phyloP scores from a whole-genome alignment of 2,797 vertebrate species.

The Clarias fuscus region DNA sequence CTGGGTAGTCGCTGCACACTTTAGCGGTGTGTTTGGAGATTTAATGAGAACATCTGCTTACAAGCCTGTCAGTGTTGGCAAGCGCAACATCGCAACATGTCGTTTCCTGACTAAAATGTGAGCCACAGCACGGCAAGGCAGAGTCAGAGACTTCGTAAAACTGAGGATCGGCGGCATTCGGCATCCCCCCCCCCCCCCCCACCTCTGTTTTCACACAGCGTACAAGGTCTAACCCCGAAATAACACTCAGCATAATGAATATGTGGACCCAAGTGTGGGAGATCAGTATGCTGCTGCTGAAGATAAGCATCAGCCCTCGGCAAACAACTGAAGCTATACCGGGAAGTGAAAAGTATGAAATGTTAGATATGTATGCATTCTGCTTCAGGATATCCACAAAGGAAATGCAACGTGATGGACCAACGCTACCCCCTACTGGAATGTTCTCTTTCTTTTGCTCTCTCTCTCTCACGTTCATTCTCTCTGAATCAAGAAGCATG shows the following conservation, averaged over 20 bases:
- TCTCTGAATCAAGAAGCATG: neutral
- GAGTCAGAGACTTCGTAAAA: conserved; percentile 40
- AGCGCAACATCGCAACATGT: conserved; percentile 25
- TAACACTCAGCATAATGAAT: conserved; percentile 44
- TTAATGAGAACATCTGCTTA: conserved; percentile 52
- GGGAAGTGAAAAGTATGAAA: conserved; percentile 39
- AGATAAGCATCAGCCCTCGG: conserved; percentile 46
- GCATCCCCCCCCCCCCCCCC: neutral
- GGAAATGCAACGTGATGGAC: conserved; percentile 47
- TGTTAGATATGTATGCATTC: conserved; percentile 26
- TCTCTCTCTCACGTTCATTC: neutral
- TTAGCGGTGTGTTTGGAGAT: conserved; percentile 33
- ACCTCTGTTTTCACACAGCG: neutral
- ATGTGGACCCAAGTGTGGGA: conserved; percentile 45
- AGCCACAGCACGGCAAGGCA: conserved; percentile 31
- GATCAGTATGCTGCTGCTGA: conserved; percentile 45
- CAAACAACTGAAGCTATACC: conserved; percentile 48
- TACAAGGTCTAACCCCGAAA: conserved; percentile 38
- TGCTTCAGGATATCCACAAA: conserved; percentile 11
- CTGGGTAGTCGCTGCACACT: neutral
- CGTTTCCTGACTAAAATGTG: conserved; percentile 28
- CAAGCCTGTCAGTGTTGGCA: conserved; percentile 28
- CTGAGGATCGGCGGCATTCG: conserved; percentile 16
- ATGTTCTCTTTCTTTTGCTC: neutral
- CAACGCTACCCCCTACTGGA: conserved; percentile 68